Evolutionary conservation across 1,140 invertebrate species (phyloP).

Genomic region (Scaptomyza graminum): DNA sequence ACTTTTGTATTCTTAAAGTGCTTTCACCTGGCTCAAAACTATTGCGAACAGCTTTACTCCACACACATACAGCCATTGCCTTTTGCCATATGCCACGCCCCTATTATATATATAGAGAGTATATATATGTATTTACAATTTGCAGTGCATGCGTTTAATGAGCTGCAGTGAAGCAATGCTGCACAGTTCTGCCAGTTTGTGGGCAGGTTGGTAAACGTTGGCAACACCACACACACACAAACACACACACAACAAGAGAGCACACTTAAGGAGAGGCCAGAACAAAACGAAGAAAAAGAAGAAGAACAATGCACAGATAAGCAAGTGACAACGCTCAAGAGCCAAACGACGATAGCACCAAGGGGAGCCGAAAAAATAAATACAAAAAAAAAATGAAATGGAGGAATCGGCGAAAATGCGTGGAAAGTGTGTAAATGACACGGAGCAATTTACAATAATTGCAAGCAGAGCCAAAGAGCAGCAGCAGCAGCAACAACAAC

Average conservation of each 20-base stretch:
- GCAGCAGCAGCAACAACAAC: constrained; percentile 3
- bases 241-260: constrained; percentile 21
- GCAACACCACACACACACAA: constrained; percentile 29
- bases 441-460: constrained; percentile 79
- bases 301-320: constrained; percentile 47
- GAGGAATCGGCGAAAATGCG: constrained; percentile 61
- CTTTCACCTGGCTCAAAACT: neutral
- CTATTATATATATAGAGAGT: constrained; percentile 4
- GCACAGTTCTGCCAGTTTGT: constrained; percentile 43
- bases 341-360: constrained; percentile 18
- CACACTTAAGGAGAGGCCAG: constrained; percentile 22
- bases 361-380: constrained; percentile 31
- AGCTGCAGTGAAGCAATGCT: constrained; percentile 54
- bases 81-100: constrained; percentile 22
- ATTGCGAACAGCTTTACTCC: neutral
- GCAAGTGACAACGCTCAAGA: constrained; percentile 58
- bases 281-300: constrained; percentile 10
- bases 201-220: constrained; percentile 54
- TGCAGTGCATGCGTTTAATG: constrained; percentile 67
- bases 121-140: constrained; percentile 17
- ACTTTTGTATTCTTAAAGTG: constrained; percentile 7
- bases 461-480: constrained; percentile 49
- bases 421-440: constrained; percentile 79
- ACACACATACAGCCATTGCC: neutral
- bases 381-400: constrained; percentile 24